These are phyloP conservation scores for Serranus cabrilla DNA, from an alignment of 2,797 vertebrate species.

Conservation along the genomic window DNA sequence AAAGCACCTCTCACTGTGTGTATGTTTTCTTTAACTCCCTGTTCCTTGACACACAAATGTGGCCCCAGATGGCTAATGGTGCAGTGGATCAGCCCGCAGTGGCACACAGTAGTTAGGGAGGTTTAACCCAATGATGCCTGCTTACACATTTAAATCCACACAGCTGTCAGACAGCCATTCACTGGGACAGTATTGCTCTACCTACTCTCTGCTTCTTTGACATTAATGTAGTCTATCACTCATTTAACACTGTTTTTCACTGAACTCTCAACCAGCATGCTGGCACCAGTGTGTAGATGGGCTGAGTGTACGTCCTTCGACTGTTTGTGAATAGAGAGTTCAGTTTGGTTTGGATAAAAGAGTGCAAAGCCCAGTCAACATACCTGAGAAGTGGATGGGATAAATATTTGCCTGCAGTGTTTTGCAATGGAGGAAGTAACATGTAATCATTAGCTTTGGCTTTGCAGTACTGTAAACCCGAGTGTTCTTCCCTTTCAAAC, in stretches of 20 bases:
- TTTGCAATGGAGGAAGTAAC: constrained; percentile 62
- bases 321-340: constrained; percentile 18
- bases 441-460: constrained; percentile 54
- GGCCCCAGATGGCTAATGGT: constrained; percentile 50
- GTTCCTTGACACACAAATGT: constrained; percentile 23
- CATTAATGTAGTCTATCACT: constrained; percentile 16
- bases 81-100: constrained; percentile 63
- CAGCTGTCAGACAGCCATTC: constrained; percentile 60
- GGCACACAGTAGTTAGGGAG: constrained; percentile 66
- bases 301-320: not conserved
- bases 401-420: constrained; percentile 70
- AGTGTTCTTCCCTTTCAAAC: constrained; percentile 38
- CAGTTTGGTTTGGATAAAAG: constrained; percentile 15
- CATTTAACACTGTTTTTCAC: constrained; percentile 18
- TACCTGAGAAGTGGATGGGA: constrained; percentile 49
- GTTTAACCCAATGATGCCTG: constrained; percentile 77
- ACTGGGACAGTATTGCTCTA: constrained; percentile 16
- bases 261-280: not conserved
- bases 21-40: not conserved
- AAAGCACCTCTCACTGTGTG: not conserved
- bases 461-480: constrained; percentile 49
- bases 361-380: constrained; percentile 19
- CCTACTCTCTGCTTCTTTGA: constrained; percentile 26
- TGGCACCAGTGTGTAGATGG: not conserved
- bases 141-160: constrained; percentile 72